Conservation (phyloP, 2,888 invertebrate species). For the Neoitamus cyanurus region DNA sequence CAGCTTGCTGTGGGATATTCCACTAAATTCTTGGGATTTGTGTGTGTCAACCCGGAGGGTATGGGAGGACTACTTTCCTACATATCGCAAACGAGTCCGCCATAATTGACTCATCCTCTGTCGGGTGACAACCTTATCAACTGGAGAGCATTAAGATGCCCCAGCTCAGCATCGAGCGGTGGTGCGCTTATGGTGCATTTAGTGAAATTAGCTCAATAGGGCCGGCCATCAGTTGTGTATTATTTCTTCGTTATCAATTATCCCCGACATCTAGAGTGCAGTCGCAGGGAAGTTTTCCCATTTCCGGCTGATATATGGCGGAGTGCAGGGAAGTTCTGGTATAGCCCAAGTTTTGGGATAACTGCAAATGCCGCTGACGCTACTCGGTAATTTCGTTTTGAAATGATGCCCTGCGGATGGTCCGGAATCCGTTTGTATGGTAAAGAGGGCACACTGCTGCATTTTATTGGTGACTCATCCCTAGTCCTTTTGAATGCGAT, state of each 20-base stretch:
- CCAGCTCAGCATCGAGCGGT: background rate
- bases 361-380: background rate
- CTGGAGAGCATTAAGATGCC: background rate
- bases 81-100: background rate
- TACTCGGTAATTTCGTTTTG: background rate
- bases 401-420: background rate
- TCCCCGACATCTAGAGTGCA: constrained; percentile 9
- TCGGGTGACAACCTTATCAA: background rate
- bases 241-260: constrained; percentile 32
- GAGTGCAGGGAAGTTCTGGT: background rate
- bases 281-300: constrained; percentile 8
- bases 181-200: constrained; percentile 1
- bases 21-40: background rate
- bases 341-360: background rate
- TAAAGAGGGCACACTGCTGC: background rate
- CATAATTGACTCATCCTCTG: constrained; percentile 6
- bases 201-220: background rate
- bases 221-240: background rate
- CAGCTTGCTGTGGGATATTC: background rate
- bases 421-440: background rate
- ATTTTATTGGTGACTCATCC: background rate
- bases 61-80: background rate
- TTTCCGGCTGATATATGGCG: constrained; percentile 1
- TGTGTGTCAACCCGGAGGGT: background rate
- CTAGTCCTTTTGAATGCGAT: background rate